These are phyloP conservation scores for Harlomillsia oculata DNA, from an alignment of 1,140 invertebrate genomes.

Conservation along the genomic window DNA sequence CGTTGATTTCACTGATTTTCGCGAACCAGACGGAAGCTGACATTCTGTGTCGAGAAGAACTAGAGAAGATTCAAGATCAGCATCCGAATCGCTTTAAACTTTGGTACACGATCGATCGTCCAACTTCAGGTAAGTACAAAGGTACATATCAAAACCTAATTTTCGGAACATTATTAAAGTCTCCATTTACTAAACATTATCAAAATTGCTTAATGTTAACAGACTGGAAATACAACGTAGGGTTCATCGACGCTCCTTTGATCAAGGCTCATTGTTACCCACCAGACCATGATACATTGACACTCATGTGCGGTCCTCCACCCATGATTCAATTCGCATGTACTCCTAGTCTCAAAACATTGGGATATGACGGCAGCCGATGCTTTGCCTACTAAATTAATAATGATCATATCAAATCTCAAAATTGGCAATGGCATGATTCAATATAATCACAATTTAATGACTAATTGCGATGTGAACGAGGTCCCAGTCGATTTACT, in stretches of 20 bases:
- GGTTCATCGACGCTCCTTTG: constrained; percentile 88
- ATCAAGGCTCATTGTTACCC: constrained; percentile 75
- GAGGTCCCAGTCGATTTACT: no score
- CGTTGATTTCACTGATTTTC: constrained; percentile 51
- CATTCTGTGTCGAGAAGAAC: constrained; percentile 51
- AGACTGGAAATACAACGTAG: constrained; percentile 85
- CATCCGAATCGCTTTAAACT: constrained; percentile 47
- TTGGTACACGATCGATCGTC: constrained; percentile 49
- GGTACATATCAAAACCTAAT: background rate
- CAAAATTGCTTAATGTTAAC: constrained; percentile 12
- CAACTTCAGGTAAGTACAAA: constrained; percentile 39
- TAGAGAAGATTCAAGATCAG: constrained; percentile 46
- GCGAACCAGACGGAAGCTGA: constrained; percentile 58
- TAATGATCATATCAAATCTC: no score
- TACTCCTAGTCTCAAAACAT: constrained; percentile 82
- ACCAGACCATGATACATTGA: constrained; percentile 65
- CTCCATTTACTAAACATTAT: background rate
- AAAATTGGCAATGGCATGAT: no score
- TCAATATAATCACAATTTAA: no score
- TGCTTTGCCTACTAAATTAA: constrained; percentile 85
- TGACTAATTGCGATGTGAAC: no score
- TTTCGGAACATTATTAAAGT: background rate
- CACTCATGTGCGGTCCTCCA: constrained; percentile 91
- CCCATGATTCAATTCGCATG: constrained; percentile 99
- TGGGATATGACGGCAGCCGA: constrained; percentile 64